Evolutionary conservation across 2,113 vertebrate species (phyloP).

Genomic region (Cryptomyrus ogoouensis): DNA sequence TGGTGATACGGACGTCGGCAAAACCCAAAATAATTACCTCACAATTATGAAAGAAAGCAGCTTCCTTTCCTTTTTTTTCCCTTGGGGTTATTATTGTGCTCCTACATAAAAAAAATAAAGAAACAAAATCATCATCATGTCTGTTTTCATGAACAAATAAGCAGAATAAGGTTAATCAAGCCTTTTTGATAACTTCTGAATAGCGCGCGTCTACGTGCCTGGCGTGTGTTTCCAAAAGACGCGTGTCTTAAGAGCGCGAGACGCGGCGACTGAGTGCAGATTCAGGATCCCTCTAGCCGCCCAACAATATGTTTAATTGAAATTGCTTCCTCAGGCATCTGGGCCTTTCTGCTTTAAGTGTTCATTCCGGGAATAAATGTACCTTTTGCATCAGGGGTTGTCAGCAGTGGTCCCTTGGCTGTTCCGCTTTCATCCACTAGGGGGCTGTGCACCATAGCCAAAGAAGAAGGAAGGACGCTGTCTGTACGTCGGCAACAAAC

Average conservation of each 20-base stretch:
- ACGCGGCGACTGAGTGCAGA: conserved; percentile 27
- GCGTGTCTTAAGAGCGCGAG: conserved; percentile 23
- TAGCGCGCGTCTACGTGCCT: conserved; percentile 10
- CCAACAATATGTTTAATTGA: conserved; percentile 47
- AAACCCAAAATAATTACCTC: conserved; percentile 38
- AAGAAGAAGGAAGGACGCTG: conserved; percentile 41
- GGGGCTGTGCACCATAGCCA: conserved; percentile 66
- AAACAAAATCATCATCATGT: conserved; percentile 26
- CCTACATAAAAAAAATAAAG: background rate
- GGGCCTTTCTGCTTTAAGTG: conserved; percentile 33
- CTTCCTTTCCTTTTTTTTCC: conserved; percentile 31
- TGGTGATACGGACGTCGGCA: conserved; percentile 29
- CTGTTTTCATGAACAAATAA: conserved; percentile 10
- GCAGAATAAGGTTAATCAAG: conserved; percentile 24
- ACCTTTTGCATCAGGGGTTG: conserved; percentile 21
- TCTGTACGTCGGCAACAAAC: background rate
- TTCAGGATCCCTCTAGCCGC: conserved; percentile 33
- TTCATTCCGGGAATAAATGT: conserved; percentile 27
- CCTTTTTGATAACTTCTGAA: conserved; percentile 40
- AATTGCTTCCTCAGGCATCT: conserved; percentile 41
- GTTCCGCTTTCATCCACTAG: conserved; percentile 64
- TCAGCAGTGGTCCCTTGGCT: conserved; percentile 26
- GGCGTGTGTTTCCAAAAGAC: conserved; percentile 27
- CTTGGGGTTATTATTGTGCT: background rate
- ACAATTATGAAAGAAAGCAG: conserved; percentile 33